Conservation (phyloP, 2,113 vertebrate genomes). For the Cathartes aura region DNA sequence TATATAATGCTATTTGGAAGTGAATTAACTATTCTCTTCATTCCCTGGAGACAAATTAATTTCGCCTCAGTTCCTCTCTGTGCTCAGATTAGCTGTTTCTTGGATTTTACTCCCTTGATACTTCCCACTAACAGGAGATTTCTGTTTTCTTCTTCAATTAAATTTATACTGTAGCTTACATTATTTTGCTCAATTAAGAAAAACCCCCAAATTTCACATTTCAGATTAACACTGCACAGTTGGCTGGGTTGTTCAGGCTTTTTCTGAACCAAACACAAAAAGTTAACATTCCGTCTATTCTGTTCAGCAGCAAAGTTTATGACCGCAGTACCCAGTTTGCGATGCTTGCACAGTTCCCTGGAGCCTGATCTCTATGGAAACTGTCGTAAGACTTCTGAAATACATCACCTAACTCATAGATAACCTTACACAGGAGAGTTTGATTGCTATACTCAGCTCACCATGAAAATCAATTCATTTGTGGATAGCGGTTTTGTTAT, state of each 20-base stretch:
- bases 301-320: background rate
- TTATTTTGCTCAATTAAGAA: background rate
- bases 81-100: conserved; percentile 32
- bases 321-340: background rate
- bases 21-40: conserved; percentile 7
- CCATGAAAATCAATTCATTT: background rate
- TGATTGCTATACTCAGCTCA: background rate
- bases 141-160: background rate
- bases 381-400: background rate
- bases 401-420: background rate
- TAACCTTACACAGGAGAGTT: background rate
- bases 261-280: background rate
- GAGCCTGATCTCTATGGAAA: background rate
- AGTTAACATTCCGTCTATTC: accelerated
- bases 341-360: background rate
- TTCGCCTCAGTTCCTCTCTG: background rate
- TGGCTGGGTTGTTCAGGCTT: background rate
- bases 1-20: background rate
- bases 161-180: background rate
- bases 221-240: background rate
- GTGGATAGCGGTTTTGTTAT: background rate
- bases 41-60: conserved; percentile 29
- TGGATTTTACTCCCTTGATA: conserved; percentile 11
- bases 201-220: background rate
- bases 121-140: background rate